phyloP scores from a whole-genome alignment of 2,888 invertebrate genomes.

The Philhelius pedissequus region DNA sequence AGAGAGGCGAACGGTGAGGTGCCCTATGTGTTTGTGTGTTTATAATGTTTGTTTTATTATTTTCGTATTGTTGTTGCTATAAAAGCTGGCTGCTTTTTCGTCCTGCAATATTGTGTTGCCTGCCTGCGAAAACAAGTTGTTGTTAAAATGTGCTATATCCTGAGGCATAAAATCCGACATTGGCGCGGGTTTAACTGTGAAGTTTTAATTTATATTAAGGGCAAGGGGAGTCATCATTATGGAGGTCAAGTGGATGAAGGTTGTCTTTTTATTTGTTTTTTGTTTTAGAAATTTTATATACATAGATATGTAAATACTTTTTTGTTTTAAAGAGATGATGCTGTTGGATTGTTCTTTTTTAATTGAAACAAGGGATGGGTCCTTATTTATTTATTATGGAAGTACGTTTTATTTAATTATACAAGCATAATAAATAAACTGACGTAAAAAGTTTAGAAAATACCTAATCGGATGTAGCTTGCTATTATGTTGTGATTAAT shows the following conservation, averaged over 20 bases:
- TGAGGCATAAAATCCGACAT: constrained; percentile 5
- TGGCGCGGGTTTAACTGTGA: constrained; percentile 34
- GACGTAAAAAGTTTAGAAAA: too few species aligned
- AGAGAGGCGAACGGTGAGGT: too few species aligned
- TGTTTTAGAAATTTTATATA: background rate
- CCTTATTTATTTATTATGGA: background rate
- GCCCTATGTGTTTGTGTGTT: background rate
- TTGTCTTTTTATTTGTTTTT: background rate
- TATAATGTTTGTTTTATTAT: constrained; percentile 55
- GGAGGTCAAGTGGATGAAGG: constrained; percentile 45
- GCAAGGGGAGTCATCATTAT: constrained; percentile 39
- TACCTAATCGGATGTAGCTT: too few species aligned
- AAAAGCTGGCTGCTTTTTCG: background rate
- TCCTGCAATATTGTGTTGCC: constrained; percentile 19
- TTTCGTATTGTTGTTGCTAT: constrained; percentile 29
- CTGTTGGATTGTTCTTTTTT: background rate
- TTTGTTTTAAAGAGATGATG: background rate
- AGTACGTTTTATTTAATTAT: background rate
- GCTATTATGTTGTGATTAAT: background rate
- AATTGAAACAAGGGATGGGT: background rate
- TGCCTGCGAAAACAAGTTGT: constrained; percentile 41
- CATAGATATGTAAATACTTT: too few species aligned
- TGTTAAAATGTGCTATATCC: constrained; percentile 37
- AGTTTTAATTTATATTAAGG: constrained; percentile 34
- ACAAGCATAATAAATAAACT: background rate